Conservation (phyloP, 2,888 invertebrate species). For the Mesoligia furuncula region DNA sequence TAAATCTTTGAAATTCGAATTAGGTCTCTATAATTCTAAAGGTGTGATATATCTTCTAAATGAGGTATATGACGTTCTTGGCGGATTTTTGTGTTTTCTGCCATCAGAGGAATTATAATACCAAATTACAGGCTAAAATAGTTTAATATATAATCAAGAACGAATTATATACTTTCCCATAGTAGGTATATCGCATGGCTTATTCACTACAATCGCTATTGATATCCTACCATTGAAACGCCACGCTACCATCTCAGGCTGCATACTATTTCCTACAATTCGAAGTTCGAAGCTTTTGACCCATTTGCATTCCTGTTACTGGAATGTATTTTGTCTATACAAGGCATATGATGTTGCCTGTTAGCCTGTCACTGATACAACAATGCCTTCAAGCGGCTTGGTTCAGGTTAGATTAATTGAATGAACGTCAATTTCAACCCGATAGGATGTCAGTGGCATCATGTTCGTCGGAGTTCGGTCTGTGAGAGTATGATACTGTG, state of each 20-base stretch:
- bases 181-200: background rate
- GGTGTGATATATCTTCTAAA: background rate
- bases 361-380: background rate
- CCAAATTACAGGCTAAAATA: background rate
- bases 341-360: background rate
- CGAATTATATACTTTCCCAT: background rate
- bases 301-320: background rate
- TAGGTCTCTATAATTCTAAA: no score
- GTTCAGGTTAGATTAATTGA: constrained; percentile 10
- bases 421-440: constrained; percentile 3
- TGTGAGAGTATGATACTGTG: background rate
- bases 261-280: background rate
- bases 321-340: background rate
- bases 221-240: background rate
- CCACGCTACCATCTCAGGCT: background rate
- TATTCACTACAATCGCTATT: background rate
- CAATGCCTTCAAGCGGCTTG: background rate
- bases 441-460: background rate
- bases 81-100: background rate
- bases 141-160: background rate
- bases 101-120: background rate
- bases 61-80: background rate
- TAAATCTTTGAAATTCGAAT: no score
- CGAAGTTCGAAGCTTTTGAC: background rate
- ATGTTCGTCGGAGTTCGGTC: background rate